Base-by-base conservation (phyloP, 2,113 vertebrate genomes). In the Eulemur macaco region DNA sequence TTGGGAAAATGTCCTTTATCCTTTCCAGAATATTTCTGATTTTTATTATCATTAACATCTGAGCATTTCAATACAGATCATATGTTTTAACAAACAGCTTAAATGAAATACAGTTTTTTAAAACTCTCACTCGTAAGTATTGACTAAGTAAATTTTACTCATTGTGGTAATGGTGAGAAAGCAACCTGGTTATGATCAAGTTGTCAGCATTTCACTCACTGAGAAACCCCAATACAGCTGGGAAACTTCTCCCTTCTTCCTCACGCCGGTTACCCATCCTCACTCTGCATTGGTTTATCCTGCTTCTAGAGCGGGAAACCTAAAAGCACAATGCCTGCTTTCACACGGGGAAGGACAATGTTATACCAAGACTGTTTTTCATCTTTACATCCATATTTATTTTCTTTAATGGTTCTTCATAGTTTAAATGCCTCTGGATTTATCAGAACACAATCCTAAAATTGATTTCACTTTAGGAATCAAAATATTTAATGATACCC, bases 11-110 rank as follows among this genome's bases (percentile, higher is more conserved):
- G 74, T 11, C 39, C 89, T 97, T 97, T 93, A 94, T 97, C 52
- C 64, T 97, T 97, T 94, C 73, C 82, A 94, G 84, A 91, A 8
- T 81, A 9, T 94, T n/a, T 81, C 95, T 97, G 87, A 97, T 97
- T 98, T 97, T 96, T 96, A 29, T 91, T 96, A 96, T 93, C 60
- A 58, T 96, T 94, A 97, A 82, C 95, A 91, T 97, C 88, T 97
- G 77, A 91, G 95, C 8, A 83, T 45, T 92, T 97, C 78, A 96
- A 15, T 89, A 64, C 8, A 91, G 88, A 97, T 91, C 84, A 63
- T 31, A 93, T 91, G 56, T 76, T 86, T 94, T 95, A 96, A 97
- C 54, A 90, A 97, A 93, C 90, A 96, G 76, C 68, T 86, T 94
- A 96, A 96, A 98, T 98, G 92, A 97, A 95, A 58, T 96, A 94